A percentile compares a stretch with the other conserved stretches of the same genome.
Evolutionary conservation across 2,888 invertebrate genomes (phyloP).

Genomic region (Andrena trimmerana): DNA sequence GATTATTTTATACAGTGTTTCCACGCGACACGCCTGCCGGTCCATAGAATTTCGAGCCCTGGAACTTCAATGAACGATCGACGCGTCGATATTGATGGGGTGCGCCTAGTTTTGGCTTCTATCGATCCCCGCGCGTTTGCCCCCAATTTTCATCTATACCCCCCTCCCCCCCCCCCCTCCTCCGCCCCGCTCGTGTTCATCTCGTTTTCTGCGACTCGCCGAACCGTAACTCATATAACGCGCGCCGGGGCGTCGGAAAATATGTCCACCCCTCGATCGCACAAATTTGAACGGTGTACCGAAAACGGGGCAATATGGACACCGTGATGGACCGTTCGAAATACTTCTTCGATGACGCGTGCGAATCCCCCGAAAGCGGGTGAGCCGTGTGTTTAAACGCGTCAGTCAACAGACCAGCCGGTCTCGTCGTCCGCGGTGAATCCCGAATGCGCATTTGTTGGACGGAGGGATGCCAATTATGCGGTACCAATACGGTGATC

Average conservation of each 20-base stretch:
- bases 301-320: neutral
- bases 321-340: neutral
- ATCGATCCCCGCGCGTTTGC: neutral
- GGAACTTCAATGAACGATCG: slow-evolving; percentile 2
- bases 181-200: neutral
- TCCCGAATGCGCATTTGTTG: neutral
- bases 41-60: neutral
- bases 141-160: neutral
- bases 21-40: neutral
- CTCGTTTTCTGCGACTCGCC: slow-evolving; percentile 1
- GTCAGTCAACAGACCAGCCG: neutral
- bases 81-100: slow-evolving; percentile 26
- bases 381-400: neutral
- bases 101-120: neutral
- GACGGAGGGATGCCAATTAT: neutral
- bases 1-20: neutral
- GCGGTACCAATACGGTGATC: slow-evolving; percentile 2
- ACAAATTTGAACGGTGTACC: neutral
- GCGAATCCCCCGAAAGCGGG: neutral
- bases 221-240: neutral
- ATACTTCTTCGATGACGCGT: neutral
- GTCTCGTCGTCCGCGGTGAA: neutral
- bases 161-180: too few species aligned
- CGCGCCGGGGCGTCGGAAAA: neutral
- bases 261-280: neutral